These are phyloP conservation scores for Diplazon laetatorius DNA, from an alignment of 2,888 invertebrate genomes.

Conservation along the genomic window DNA sequence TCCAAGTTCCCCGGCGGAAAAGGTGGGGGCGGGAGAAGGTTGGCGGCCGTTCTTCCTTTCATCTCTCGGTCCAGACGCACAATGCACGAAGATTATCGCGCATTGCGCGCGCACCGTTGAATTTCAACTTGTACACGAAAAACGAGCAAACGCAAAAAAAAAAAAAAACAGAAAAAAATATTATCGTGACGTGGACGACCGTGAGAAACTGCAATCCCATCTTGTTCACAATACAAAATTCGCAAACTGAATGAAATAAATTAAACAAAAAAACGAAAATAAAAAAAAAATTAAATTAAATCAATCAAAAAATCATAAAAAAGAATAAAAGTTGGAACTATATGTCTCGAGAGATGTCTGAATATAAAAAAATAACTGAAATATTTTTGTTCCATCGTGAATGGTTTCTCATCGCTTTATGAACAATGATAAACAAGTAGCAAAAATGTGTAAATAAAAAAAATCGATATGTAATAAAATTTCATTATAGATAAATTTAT, in stretches of 20 bases:
- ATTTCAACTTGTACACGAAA: no score
- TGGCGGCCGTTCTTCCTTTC: constrained; percentile 36
- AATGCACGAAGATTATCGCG: constrained; percentile 4
- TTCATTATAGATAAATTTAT: no score
- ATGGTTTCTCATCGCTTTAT: no score
- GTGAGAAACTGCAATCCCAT: constrained; percentile 5
- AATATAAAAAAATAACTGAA: constrained; percentile 4
- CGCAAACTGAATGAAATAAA: no score
- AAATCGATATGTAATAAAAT: no score
- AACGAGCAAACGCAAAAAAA: no score
- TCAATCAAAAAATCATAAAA: neutral
- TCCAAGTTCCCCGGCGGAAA: constrained; percentile 28
- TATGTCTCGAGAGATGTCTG: no score
- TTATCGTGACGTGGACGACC: constrained; percentile 46
- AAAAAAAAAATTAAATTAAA: no score
- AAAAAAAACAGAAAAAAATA: constrained; percentile 46
- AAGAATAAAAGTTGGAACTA: constrained; percentile 2
- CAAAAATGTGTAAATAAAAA: no score
- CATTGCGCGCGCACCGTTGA: constrained; percentile 4
- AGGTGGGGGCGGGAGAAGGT: constrained; percentile 19
- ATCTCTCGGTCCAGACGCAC: neutral
- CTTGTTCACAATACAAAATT: constrained; percentile 22
- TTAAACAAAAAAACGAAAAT: no score
- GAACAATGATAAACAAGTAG: no score
- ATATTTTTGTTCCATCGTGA: no score